Evolutionary conservation across 1,140 invertebrate genomes (phyloP), one percentile per base, ranked within the genome.

Genomic region (Leguminivora glycinivorella): DNA sequence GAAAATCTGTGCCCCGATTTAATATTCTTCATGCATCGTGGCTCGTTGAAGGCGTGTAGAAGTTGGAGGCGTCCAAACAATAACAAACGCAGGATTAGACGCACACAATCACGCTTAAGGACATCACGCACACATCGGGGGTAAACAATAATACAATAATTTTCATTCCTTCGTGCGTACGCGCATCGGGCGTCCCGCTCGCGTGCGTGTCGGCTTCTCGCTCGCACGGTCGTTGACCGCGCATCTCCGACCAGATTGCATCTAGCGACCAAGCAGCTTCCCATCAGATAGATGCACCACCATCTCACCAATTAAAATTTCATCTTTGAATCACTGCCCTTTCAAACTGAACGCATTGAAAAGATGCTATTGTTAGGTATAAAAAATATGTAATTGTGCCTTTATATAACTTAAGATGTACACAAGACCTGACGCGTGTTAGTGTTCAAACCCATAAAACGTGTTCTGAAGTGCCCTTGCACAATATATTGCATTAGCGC

Each of bases 161-260:
- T 89, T 91, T 87, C 80, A 88, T 89, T 91, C 84, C 84, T 91
- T 88, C 85, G 84, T 89, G 88, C 85, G 89, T 91, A 91, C 87
- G 87, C 85, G 86, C 89, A 89, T 84, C 81, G 78, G 77, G 72
- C 70, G 76, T 89, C 79, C 58, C 82, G 69, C 68, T 85, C 82
- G 70, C 70, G 71, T 83, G 66, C 75, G 69, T 84, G 79, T 58
- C 71, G 71, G 72, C 72, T 68, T 89, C 83, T 75, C 80, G 40
- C 78, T 91, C 81, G 70, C 78, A 68, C 80, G 87, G 87, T 88
- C 88, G 78, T 74, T 82, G 89, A 90, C 87, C 89, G 82, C 74
- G 70, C 87, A 89, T 89, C 87, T 89, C 83, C 74, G 81, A 84
- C 83, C 80, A 89, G 87, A 91, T 91, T 90, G 89, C 89, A 91